phyloP scores from a whole-genome alignment of 2,888 invertebrate species.

The Drosophila affinis region DNA sequence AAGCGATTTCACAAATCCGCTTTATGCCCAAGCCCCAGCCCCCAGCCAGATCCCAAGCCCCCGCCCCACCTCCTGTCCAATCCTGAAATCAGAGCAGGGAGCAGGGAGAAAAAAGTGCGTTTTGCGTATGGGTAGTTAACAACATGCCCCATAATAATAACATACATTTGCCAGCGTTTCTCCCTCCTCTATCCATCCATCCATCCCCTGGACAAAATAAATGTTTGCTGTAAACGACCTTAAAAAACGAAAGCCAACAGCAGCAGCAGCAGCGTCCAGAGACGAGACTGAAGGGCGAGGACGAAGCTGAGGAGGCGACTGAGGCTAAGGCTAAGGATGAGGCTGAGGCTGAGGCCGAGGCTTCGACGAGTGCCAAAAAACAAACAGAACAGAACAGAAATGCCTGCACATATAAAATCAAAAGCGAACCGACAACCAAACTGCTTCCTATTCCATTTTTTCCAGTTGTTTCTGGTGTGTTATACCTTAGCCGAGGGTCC shows the following conservation, averaged over 20 bases:
- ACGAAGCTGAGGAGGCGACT: constrained; percentile 9
- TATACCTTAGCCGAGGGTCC: neutral
- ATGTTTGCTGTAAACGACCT: constrained; percentile 79
- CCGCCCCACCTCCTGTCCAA: no score
- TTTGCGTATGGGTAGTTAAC: constrained; percentile 78
- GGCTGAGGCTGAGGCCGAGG: neutral
- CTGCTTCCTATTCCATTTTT: constrained; percentile 24
- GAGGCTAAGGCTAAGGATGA: constrained; percentile 5
- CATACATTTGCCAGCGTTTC: constrained; percentile 57
- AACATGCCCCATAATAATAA: constrained; percentile 80
- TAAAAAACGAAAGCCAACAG: constrained; percentile 64
- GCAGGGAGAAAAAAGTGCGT: constrained; percentile 47
- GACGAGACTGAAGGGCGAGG: constrained; percentile 4
- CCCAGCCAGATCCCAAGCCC: constrained; percentile 24
- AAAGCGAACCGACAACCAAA: constrained; percentile 28
- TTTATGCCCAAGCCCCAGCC: constrained; percentile 62
- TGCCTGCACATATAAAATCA: constrained; percentile 67
- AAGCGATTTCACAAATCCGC: constrained; percentile 80
- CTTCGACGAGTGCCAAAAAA: constrained; percentile 50
- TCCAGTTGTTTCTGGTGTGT: constrained; percentile 13
- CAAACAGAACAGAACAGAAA: constrained; percentile 64
- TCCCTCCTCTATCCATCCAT: neutral
- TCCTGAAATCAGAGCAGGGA: neutral
- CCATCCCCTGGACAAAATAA: constrained; percentile 39
- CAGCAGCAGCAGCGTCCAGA: constrained; percentile 13